Evolutionary conservation across 2,888 invertebrate genomes (phyloP).

Genomic region (Alsophila aescularia): DNA sequence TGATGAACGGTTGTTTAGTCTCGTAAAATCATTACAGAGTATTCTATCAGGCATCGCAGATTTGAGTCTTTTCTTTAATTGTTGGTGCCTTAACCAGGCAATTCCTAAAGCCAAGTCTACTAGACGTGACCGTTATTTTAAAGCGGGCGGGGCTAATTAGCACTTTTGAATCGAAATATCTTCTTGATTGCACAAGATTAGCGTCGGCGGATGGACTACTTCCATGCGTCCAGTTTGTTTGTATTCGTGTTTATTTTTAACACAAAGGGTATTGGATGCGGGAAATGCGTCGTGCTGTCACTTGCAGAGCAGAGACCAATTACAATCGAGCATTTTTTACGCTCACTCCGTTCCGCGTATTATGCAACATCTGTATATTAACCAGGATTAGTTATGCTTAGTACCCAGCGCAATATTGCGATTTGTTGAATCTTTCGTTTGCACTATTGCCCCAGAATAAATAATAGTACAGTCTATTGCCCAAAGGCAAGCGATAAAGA

Average conservation of each 20-base stretch:
- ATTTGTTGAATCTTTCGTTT: too few species aligned
- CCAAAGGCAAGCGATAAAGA: too few species aligned
- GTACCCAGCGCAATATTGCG: too few species aligned
- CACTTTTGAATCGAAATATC: conserved; percentile 17
- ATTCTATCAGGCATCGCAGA: too few species aligned
- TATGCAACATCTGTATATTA: too few species aligned
- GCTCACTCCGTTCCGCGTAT: background rate
- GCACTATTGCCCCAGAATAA: too few species aligned
- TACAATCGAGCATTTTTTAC: background rate
- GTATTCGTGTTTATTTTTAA: conserved; percentile 25
- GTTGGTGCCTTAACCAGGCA: too few species aligned
- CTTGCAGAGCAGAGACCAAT: background rate
- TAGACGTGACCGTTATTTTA: background rate
- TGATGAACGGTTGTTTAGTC: too few species aligned
- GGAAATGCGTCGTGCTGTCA: conserved; percentile 14
- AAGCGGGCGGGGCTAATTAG: conserved; percentile 5
- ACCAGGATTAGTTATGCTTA: background rate
- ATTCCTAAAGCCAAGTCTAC: too few species aligned
- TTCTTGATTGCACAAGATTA: conserved; percentile 22
- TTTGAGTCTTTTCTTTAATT: too few species aligned
- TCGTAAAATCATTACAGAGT: too few species aligned
- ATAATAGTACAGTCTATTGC: too few species aligned
- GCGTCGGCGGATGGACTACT: conserved; percentile 26
- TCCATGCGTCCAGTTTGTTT: conserved; percentile 18
- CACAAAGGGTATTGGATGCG: conserved; percentile 20